A percentile compares a stretch with the other conserved stretches of the same genome.
phyloP scores from a whole-genome alignment of 1,140 invertebrate species.

The Heliothis subflexa region DNA sequence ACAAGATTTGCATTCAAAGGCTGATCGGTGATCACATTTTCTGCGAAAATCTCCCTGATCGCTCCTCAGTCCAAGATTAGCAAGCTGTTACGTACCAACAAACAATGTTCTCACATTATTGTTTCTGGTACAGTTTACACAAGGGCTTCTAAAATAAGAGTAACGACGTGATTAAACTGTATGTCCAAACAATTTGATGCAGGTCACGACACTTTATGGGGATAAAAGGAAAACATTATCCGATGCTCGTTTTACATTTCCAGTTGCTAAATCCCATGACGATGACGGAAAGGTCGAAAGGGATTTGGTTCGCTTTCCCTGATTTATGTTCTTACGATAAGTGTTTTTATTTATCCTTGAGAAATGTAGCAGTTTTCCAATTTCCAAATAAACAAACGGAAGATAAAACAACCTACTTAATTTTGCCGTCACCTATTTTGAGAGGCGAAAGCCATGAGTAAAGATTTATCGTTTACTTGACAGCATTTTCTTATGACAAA shows the following conservation, averaged over 20 bases:
- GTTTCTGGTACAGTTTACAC: constrained; percentile 45
- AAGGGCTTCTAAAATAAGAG: constrained; percentile 42
- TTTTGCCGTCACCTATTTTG: constrained; percentile 6
- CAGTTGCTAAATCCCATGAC: background rate
- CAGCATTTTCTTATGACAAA: constrained; percentile 36
- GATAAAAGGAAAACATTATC: constrained; percentile 32
- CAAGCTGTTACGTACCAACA: background rate
- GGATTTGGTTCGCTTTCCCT: background rate
- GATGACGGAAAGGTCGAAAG: background rate
- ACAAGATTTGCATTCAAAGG: background rate
- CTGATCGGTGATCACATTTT: background rate
- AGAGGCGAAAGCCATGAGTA: constrained; percentile 1
- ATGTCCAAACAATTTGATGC: constrained; percentile 45
- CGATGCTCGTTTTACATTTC: constrained; percentile 8
- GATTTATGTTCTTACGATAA: too few relatives aligned
- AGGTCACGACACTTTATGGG: constrained; percentile 22
- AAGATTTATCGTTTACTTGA: constrained; percentile 27
- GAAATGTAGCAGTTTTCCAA: background rate
- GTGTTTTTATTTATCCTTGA: background rate
- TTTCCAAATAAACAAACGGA: background rate
- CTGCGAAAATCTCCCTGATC: background rate
- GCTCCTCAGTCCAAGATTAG: constrained; percentile 7
- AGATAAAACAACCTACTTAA: background rate
- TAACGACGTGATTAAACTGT: constrained; percentile 27
- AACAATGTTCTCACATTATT: background rate